Evolutionary conservation across 37 sponge, comb jelly and placozoan genomes (phyloP).

Genomic region (Oscarella lobularis): DNA sequence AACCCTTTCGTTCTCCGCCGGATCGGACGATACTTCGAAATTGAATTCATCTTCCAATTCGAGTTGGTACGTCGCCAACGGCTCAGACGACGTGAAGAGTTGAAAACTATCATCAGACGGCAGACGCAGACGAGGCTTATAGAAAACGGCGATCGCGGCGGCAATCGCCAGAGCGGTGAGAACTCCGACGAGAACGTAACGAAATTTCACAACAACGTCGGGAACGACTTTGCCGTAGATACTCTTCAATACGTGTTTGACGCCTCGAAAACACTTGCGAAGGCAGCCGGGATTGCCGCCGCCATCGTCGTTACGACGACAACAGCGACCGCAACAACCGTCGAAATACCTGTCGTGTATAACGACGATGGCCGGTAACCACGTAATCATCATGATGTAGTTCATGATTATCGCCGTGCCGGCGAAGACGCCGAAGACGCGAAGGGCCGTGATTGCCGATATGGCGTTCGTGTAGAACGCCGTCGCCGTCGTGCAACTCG

Average conservation of each 20-base stretch:
- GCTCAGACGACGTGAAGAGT: background rate
- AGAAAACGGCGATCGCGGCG: background rate
- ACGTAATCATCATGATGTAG: background rate
- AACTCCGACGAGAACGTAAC: background rate
- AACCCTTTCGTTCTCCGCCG: background rate
- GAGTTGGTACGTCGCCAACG: background rate
- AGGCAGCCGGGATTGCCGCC: background rate
- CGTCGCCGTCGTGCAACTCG: background rate
- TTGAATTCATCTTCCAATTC: background rate
- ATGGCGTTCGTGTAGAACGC: background rate
- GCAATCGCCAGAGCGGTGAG: background rate
- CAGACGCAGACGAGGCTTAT: background rate
- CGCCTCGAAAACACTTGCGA: background rate
- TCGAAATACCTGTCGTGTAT: background rate
- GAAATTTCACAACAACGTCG: background rate
- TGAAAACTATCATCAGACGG: background rate
- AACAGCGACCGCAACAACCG: too few relatives aligned
- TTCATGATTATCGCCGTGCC: background rate
- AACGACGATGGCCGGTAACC: background rate
- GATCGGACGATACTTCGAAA: background rate
- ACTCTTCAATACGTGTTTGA: background rate
- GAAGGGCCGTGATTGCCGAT: background rate
- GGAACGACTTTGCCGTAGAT: background rate
- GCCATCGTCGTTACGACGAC: background rate
- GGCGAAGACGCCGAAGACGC: background rate